Base-by-base conservation (phyloP, 2,113 vertebrate genomes). In the Trichechus manatus region DNA sequence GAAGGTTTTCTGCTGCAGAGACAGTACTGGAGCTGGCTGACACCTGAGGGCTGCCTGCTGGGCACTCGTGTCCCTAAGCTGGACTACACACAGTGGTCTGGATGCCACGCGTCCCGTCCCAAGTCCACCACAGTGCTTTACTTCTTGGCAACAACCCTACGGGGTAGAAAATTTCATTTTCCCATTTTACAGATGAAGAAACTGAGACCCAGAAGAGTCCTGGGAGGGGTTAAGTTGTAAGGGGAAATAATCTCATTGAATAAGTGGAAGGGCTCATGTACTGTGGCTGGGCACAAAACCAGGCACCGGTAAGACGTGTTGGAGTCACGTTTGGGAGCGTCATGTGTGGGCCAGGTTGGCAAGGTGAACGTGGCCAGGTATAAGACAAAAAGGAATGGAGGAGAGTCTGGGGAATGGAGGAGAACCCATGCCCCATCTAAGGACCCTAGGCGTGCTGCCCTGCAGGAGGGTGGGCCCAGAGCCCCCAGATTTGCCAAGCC, bases 81-180 rank as follows among this genome's bases (percentile, higher is more conserved):
- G 17, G 33, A 9, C 56, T 23, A 1, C 29, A 31, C 5, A 1
- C 5, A 2, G 19, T 27, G 2, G 53, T 22, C 31, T 3, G 13
- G 61, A 7, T 19, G 31, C 31, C 31, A 19, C 56, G 2, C 3
- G 9, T 19, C 42, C 53, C 25, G 8, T 3, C 56, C 56, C n/a
- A 42, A 13, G n/a, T 44, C 22, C 15, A 29, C 68, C 10, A 4
- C 14, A 2, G 10, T 17, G 10, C 39, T 64, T 39, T 11, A 15
- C 2, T 53, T 39, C 19, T 36, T 3, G 0, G 0, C 3, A 59
- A 36, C 7, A 23, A 8, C 4, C 8, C 1, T 39, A 0, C 1
- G 2, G 23, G 11, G n/a, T 31, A 20, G 39, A 6, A 15, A 47
- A 61, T 19, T 25, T 42, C 77, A n/a, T 31, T 63, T 27, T 59